Evolutionary conservation across 2,797 vertebrate species (phyloP).

Genomic region (Paramormyrops hopkinsi): DNA sequence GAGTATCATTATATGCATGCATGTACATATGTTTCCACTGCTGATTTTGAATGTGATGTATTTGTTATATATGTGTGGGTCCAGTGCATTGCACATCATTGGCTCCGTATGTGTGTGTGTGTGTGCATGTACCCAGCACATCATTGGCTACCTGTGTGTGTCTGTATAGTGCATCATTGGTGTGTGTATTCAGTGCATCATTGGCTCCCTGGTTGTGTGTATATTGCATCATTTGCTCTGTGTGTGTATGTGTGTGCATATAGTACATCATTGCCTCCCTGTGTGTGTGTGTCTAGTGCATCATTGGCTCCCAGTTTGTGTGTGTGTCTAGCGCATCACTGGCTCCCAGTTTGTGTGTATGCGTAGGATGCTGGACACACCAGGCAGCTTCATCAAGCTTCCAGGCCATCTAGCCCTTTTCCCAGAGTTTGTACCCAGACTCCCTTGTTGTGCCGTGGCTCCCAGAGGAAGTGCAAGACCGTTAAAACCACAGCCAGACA

Average conservation of each 20-base stretch:
- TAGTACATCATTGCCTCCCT: not conserved
- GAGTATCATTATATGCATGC: not conserved
- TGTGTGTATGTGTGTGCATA: not conserved
- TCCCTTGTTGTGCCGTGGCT: slow-evolving; percentile 59
- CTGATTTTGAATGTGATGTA: slow-evolving; percentile 9
- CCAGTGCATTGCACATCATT: not conserved
- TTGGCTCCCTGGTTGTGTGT: not conserved
- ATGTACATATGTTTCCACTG: not conserved
- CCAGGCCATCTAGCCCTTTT: slow-evolving; percentile 59
- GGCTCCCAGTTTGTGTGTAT: slow-evolving; percentile 37
- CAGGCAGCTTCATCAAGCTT: slow-evolving; percentile 72
- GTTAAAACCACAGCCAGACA: slow-evolving; percentile 68
- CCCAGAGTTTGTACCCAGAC: slow-evolving; percentile 59
- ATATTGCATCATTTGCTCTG: not conserved
- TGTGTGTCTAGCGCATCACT: not conserved
- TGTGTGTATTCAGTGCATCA: too few species aligned
- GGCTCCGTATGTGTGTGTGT: not conserved
- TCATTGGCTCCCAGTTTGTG: not conserved
- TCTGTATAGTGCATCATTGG: too few species aligned
- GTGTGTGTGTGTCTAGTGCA: not conserved
- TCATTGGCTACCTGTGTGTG: slow-evolving; percentile 24
- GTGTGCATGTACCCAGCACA: not conserved
- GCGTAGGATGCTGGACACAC: slow-evolving; percentile 52
- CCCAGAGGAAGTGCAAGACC: slow-evolving; percentile 65
- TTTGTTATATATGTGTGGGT: not conserved